Evolutionary conservation across 1,140 invertebrate genomes (phyloP).

Genomic region (Drosophila ananassae): DNA sequence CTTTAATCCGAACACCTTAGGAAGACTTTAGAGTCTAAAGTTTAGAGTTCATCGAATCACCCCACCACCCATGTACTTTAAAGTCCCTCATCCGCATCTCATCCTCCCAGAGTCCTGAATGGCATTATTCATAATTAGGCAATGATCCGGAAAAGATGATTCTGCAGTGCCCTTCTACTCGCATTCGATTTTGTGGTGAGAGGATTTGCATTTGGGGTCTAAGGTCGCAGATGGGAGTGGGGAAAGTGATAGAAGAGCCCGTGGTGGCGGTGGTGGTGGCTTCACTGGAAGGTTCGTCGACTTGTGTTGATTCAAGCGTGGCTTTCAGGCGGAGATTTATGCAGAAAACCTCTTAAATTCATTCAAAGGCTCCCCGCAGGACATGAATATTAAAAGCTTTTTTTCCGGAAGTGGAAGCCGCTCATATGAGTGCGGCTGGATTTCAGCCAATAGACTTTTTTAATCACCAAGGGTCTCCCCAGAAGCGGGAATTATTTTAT

Average conservation of each 20-base stretch:
- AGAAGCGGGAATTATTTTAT: neutral
- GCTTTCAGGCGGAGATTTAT: slow-evolving; percentile 58
- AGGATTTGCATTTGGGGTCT: slow-evolving; percentile 69
- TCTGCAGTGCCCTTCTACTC: slow-evolving; percentile 59
- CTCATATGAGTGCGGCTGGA: neutral
- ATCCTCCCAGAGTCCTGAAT: slow-evolving; percentile 48
- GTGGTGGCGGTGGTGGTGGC: slow-evolving; percentile 32
- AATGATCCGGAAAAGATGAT: slow-evolving; percentile 83
- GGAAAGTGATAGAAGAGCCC: slow-evolving; percentile 1
- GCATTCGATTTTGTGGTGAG: slow-evolving; percentile 62
- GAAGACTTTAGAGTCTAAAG: neutral
- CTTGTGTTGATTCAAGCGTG: slow-evolving; percentile 78
- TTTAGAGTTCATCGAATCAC: neutral
- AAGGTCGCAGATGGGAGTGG: slow-evolving; percentile 19
- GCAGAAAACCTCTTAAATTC: slow-evolving; percentile 45
- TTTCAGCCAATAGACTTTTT: too few species aligned
- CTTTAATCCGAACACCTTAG: neutral
- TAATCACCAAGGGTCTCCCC: neutral
- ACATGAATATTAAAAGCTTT: slow-evolving; percentile 71
- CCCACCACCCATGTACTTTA: neutral
- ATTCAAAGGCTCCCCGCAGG: slow-evolving; percentile 50
- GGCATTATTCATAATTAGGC: slow-evolving; percentile 80
- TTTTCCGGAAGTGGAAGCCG: slow-evolving; percentile 47
- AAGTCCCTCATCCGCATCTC: slow-evolving; percentile 8
- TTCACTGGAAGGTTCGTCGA: slow-evolving; percentile 22